Base-by-base conservation (phyloP, 53 echinoderm and acorn worm genomes). In the Paracentrotus lividus region DNA sequence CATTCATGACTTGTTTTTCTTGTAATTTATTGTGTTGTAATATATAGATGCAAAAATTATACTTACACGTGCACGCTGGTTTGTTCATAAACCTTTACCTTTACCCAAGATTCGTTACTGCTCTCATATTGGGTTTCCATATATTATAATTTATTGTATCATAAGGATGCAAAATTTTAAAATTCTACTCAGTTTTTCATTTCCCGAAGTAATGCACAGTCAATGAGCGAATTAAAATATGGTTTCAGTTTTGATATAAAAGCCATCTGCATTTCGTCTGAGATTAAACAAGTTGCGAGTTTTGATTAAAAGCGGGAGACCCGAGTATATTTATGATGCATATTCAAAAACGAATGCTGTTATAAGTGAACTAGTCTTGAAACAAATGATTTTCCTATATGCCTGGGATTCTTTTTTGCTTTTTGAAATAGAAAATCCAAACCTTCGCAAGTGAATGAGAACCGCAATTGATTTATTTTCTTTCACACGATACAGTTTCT, bases 391-490 rank as follows among this genome's bases (percentile, higher is more conserved):
- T 16, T 34, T 4, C n/a, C n/a, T 15, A 16, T 66, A 51, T 51
- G 12, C 51, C 6, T 51, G 6, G 20, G 8, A 10, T 64, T 61
- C 0, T 61, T 6, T 58, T 31, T 64, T 10, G 26, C 64, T 31
- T 2, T 27, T 29, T 31, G 31, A 36, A 42, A 42, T 20, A 23
- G 31, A 21, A 42, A 76, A 76, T 23, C 18, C 76, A 0, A 32
- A 33, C 29, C 67, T 64, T 8, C 2, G 27, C 26, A 31, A 64
- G 64, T 64, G 64, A 64, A 64, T n/a, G 47, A 47, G 44, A 47
- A 44, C n/a, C 47, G 9, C 44, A 16, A 81, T 81, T 47, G 81
- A 81, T 81, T 81, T 78, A 43, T 78, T 78, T 78, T 81, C 81
- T 81, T 81, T 81, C 26, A 47, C 23, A 44, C 43, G 47, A 81